These are phyloP conservation scores for Dicranocentrus wangi DNA, from an alignment of 2,888 invertebrate genomes.

Conservation along the genomic window DNA sequence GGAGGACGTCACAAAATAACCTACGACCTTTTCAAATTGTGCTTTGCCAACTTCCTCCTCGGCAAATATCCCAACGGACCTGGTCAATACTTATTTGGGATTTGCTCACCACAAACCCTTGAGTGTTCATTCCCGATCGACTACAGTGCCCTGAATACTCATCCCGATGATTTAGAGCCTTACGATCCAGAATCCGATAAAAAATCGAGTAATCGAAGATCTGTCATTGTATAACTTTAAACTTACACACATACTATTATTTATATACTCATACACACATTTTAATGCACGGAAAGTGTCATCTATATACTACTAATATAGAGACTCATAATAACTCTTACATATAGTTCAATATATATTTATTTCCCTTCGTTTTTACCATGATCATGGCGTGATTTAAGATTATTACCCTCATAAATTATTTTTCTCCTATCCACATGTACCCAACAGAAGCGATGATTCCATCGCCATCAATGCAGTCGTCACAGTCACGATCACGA, in stretches of 20 bases:
- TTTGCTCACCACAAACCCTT: constrained; percentile 74
- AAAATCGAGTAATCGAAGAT: constrained; percentile 79
- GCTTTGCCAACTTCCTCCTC: constrained; percentile 84
- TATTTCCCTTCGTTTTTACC: not conserved
- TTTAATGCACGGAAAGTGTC: constrained; percentile 16
- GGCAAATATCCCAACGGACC: constrained; percentile 85
- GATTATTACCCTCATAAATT: constrained; percentile 24
- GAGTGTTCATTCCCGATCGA: constrained; percentile 80
- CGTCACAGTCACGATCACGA: constrained; percentile 36
- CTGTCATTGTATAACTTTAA: constrained; percentile 79
- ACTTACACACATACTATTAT: constrained; percentile 19
- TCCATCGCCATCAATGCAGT: constrained; percentile 49
- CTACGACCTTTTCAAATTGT: constrained; percentile 82
- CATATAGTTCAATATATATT: too few species aligned
- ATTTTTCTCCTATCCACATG: constrained; percentile 25
- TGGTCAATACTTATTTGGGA: constrained; percentile 83
- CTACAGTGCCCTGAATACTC: constrained; percentile 84
- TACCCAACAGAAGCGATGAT: constrained; percentile 54
- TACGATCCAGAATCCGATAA: constrained; percentile 82
- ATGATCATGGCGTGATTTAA: constrained; percentile 28
- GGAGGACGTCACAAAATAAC: constrained; percentile 82
- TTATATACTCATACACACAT: constrained; percentile 22
- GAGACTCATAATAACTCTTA: too few species aligned
- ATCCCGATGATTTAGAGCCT: constrained; percentile 82
- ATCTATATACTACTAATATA: constrained; percentile 8